Evolutionary conservation across 2,113 vertebrate species (phyloP).

Genomic region (Xyliphius kryptos): DNA sequence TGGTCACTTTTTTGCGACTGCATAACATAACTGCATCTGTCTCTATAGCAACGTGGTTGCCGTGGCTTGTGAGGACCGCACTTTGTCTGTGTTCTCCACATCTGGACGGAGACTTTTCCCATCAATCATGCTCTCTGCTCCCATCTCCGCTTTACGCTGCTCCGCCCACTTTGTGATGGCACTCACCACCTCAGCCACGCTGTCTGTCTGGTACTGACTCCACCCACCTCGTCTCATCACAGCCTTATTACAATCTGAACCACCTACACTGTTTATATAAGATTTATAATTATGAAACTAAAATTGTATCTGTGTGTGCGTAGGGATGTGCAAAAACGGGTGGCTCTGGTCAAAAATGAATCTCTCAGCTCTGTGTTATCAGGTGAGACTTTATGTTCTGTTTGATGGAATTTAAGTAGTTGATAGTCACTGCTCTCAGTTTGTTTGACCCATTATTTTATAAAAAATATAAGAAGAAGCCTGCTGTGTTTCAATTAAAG

Average conservation of each 20-base stretch:
- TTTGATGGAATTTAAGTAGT: neutral
- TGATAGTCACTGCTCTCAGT: no score
- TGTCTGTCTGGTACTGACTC: slow-evolving; percentile 80
- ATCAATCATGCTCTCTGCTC: slow-evolving; percentile 78
- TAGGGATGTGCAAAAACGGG: slow-evolving; percentile 89
- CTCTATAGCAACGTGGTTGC: slow-evolving; percentile 77
- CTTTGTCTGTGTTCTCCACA: slow-evolving; percentile 83
- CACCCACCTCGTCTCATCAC: neutral
- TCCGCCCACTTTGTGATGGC: slow-evolving; percentile 86
- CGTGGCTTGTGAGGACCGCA: slow-evolving; percentile 86
- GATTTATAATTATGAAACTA: neutral
- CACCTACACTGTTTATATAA: neutral
- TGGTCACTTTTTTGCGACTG: neutral
- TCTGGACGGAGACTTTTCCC: slow-evolving; percentile 89
- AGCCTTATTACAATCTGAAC: neutral
- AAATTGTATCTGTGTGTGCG: neutral
- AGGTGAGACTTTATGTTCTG: slow-evolving; percentile 62
- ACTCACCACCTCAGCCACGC: slow-evolving; percentile 77
- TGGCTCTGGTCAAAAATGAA: slow-evolving; percentile 84
- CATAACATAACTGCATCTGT: neutral
- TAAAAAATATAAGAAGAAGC: no score
- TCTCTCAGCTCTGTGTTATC: slow-evolving; percentile 84
- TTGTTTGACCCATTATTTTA: no score
- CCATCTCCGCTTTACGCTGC: slow-evolving; percentile 85
- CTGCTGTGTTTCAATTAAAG: no score